phyloP scores from a whole-genome alignment of 2,888 invertebrate species.

The Sisyra terminalis region DNA sequence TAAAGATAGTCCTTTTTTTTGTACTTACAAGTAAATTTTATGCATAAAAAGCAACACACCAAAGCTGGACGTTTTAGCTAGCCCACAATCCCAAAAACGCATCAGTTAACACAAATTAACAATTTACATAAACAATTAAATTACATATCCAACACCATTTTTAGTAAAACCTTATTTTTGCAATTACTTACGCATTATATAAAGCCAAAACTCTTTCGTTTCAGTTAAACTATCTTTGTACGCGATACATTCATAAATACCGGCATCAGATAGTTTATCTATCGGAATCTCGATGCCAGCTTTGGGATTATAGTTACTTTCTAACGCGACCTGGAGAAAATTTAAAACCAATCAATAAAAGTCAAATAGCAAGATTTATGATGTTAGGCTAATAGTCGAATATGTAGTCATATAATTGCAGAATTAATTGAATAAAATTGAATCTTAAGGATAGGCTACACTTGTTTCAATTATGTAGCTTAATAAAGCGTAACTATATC shows the following conservation, averaged over 20 bases:
- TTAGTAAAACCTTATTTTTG: neutral
- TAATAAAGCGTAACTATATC: too few relatives aligned
- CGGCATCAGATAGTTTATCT: conserved; percentile 19
- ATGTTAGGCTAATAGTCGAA: too few relatives aligned
- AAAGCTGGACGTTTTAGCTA: conserved; percentile 8
- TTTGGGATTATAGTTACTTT: conserved; percentile 26
- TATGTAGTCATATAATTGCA: too few relatives aligned
- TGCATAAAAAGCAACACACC: conserved; percentile 5
- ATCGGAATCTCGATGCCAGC: conserved; percentile 19
- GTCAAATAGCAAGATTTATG: too few relatives aligned
- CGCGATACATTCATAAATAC: conserved; percentile 17
- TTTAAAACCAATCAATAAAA: neutral
- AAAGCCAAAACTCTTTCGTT: neutral
- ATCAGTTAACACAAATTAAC: too few relatives aligned
- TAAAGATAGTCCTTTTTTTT: neutral
- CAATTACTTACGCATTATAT: conserved; percentile 6
- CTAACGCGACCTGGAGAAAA: conserved; percentile 19
- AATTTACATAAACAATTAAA: neutral
- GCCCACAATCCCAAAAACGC: conserved; percentile 6
- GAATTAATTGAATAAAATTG: too few relatives aligned
- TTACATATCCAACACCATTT: neutral
- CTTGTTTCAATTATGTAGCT: too few relatives aligned
- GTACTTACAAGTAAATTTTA: conserved; percentile 2
- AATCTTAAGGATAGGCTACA: too few relatives aligned
- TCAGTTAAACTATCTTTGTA: neutral